Evolutionary conservation across 2,797 vertebrate species (phyloP), one percentile per base, ranked within the genome.

Genomic region (Coregonus sp.): DNA sequence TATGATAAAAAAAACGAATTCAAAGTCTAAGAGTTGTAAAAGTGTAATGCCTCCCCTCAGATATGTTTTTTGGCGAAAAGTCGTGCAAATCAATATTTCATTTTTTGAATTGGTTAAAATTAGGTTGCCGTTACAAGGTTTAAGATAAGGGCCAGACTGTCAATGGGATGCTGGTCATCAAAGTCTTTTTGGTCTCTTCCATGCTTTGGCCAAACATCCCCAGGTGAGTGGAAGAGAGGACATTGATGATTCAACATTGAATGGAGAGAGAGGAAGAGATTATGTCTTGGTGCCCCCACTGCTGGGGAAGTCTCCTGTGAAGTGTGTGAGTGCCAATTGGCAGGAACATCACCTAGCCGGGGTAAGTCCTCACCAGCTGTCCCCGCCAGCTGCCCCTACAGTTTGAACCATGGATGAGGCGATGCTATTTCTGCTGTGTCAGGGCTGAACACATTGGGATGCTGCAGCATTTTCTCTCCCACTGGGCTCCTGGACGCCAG

Each of bases 311-410:
- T 59, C 29, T 35, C 29, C 52, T 5, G 29, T 54, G 70, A 14
- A 50, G 52, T 74, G 77, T 47, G 9, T 56, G 72, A 35, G 66
- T 70, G 77, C 52, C 40, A 47, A 47, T 70, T 74, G 59, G 54
- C 66, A 31, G 63, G 72, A 20, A 25, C 59, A 61, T 63, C 80
- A 83, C 82, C 86, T 86, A 86, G 16, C 80, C 82, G 75, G 89
- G 91, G 91, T 85, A 93, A 91, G 77, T 89, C 90, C 92, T 88
- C 52, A 76, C 93, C 94, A 94, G 93, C 94, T 95, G 93, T 90
- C 83, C 84, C 61, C 81, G 9, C 40, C 40, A 47, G 40, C 40
- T 47, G 40, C 40, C 40, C 40, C 40, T 12, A 35, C 91, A 80
- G 89, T 84, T 77, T 86, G 90, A 90, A 76, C 73, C 82, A 47